Evolutionary conservation across 1,140 invertebrate genomes (phyloP).

Genomic region (Nomia melanderi): DNA sequence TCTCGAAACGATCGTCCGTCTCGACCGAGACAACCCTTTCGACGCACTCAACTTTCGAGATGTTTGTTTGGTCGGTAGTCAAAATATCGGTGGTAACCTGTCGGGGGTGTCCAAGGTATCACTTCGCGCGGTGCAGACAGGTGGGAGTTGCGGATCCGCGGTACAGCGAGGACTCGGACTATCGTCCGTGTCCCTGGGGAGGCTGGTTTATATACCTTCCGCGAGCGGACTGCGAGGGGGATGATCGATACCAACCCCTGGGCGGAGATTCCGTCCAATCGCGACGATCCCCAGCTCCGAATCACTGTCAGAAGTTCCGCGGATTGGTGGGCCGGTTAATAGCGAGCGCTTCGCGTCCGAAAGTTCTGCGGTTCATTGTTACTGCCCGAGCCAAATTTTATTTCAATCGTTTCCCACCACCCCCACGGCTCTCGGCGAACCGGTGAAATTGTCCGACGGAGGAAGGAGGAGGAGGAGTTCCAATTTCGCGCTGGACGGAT

Average conservation of each 20-base stretch:
- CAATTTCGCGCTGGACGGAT: not conserved
- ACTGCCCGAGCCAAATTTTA: conserved; percentile 70
- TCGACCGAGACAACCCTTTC: no score
- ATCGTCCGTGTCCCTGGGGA: conserved; percentile 69
- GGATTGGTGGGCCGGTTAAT: conserved; percentile 71
- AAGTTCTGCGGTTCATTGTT: conserved; percentile 73
- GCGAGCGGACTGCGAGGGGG: conserved; percentile 39
- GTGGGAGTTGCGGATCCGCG: not conserved
- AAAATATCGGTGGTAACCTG: not conserved
- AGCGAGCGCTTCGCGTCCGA: conserved; percentile 59
- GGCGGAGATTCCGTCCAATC: conserved; percentile 74
- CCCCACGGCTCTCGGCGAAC: not conserved
- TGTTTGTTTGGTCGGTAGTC: no score
- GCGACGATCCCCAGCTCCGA: conserved; percentile 33
- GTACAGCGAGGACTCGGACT: conserved; percentile 35
- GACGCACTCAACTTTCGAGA: no score
- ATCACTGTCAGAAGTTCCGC: conserved; percentile 53
- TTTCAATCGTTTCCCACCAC: conserved; percentile 54
- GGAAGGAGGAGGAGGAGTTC: not conserved
- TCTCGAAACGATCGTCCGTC: no score
- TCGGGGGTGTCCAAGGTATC: not conserved
- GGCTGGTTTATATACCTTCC: conserved; percentile 72
- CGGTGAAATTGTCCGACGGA: not conserved
- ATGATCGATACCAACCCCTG: conserved; percentile 77
- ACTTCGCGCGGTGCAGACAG: conserved; percentile 10